These are phyloP conservation scores for Harmothoe impar DNA, from an alignment of 2,888 invertebrate genomes.

Conservation along the genomic window DNA sequence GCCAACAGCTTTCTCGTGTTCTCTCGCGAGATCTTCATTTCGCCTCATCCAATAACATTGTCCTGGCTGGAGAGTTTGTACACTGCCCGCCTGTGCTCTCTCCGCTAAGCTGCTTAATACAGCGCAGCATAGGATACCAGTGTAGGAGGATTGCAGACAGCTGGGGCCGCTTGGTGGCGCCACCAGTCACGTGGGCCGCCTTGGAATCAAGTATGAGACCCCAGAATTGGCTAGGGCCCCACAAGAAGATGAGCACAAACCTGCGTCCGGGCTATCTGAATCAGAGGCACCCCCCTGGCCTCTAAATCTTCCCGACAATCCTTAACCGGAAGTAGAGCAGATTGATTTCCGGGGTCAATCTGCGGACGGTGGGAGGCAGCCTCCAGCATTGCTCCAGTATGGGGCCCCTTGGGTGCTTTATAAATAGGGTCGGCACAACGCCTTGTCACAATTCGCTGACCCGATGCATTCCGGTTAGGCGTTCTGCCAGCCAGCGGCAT, in stretches of 20 bases:
- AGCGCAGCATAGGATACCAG: too few species aligned
- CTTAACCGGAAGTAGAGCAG: constrained; percentile 13
- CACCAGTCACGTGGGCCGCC: neutral
- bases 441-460: too few species aligned
- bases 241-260: neutral
- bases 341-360: constrained; percentile 29
- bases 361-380: neutral
- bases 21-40: constrained; percentile 3
- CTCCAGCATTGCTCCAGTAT: neutral
- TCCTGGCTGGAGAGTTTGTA: neutral
- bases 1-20: constrained; percentile 29
- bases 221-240: neutral
- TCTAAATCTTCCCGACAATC: neutral
- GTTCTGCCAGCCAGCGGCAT: too few species aligned
- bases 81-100: too few species aligned
- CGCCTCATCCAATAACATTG: constrained; percentile 1
- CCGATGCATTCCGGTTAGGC: too few species aligned
- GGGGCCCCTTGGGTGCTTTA: neutral
- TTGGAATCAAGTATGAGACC: neutral
- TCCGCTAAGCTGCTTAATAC: too few species aligned
- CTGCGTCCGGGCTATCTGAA: neutral
- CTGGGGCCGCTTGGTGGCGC: neutral
- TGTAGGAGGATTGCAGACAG: too few species aligned
- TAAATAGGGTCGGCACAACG: too few species aligned
- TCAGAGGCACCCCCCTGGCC: neutral